Percentiles rank a stretch among this genome's conserved stretches.
phyloP scores from a whole-genome alignment of 2,113 vertebrate genomes.

The Lota lota region DNA sequence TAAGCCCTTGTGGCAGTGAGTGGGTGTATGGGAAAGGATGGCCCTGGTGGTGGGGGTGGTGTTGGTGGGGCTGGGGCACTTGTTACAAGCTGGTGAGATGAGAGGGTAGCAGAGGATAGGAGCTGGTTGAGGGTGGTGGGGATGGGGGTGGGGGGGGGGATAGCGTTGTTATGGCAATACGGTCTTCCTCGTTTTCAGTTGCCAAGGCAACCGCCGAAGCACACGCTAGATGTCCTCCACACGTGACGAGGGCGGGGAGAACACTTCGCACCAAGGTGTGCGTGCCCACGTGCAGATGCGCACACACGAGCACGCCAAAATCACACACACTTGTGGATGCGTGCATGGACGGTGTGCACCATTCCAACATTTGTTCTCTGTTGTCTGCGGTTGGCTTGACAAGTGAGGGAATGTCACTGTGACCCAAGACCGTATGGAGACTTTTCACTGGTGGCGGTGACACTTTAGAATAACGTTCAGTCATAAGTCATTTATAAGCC shows the following conservation, averaged over 20 bases:
- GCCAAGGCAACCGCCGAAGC: slow-evolving; percentile 69
- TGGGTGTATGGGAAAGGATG: slow-evolving; percentile 48
- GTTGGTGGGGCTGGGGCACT: slow-evolving; percentile 19
- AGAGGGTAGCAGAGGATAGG: not conserved
- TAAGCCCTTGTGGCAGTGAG: slow-evolving; percentile 41
- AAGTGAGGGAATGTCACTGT: too few species aligned
- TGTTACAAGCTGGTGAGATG: slow-evolving; percentile 32
- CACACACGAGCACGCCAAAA: slow-evolving; percentile 10
- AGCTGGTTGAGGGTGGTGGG: not conserved
- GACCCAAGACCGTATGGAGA: too few species aligned
- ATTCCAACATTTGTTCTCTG: too few species aligned
- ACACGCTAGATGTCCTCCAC: slow-evolving; percentile 62
- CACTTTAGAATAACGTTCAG: too few species aligned
- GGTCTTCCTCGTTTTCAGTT: slow-evolving; percentile 72
- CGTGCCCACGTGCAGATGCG: slow-evolving; percentile 38
- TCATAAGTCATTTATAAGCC: too few species aligned
- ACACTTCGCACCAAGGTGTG: slow-evolving; percentile 50
- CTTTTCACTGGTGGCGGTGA: too few species aligned
- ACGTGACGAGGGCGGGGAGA: slow-evolving; percentile 53
- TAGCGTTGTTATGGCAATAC: slow-evolving; percentile 71
- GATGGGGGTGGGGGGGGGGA: slow-evolving; percentile 3
- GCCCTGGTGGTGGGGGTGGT: not conserved
- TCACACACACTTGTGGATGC: too few species aligned
- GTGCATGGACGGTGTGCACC: too few species aligned
- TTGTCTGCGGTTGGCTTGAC: too few species aligned